Evolutionary conservation across 2,113 vertebrate species (phyloP).

Genomic region (Phocoena phocoena): DNA sequence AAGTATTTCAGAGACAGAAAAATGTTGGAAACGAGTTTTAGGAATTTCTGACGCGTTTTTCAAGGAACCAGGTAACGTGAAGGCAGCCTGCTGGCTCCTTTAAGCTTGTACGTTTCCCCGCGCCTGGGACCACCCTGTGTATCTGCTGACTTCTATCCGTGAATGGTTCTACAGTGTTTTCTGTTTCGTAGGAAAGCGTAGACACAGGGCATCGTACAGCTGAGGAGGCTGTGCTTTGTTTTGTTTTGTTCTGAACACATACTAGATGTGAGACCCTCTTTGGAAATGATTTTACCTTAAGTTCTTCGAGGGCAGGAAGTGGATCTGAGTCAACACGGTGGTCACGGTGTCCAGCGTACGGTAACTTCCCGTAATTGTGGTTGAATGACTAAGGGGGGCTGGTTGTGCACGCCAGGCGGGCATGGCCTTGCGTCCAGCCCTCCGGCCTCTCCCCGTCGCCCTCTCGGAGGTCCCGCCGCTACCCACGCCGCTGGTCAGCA

Average conservation of each 20-base stretch:
- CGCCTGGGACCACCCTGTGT: neutral
- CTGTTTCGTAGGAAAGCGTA: neutral
- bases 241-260: neutral
- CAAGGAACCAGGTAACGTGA: rapidly evolving
- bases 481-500: rapidly evolving
- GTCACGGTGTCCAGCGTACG: rapidly evolving
- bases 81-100: neutral
- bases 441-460: neutral
- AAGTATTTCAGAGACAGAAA: neutral
- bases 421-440: neutral
- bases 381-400: neutral
- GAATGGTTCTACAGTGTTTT: rapidly evolving
- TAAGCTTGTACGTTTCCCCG: rapidly evolving
- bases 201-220: rapidly evolving
- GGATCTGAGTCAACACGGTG: neutral
- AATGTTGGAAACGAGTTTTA: neutral
- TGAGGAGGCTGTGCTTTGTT: neutral
- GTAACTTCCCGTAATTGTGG: rapidly evolving
- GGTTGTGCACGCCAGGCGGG: rapidly evolving
- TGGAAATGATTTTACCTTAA: neutral
- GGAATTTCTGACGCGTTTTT: neutral
- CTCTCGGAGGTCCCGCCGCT: neutral
- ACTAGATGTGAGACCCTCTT: too few relatives aligned
- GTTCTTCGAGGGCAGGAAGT: rapidly evolving
- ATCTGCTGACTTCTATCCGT: rapidly evolving